phyloP scores from a whole-genome alignment of 2,888 invertebrate species.

The Plagiodera versicolora region DNA sequence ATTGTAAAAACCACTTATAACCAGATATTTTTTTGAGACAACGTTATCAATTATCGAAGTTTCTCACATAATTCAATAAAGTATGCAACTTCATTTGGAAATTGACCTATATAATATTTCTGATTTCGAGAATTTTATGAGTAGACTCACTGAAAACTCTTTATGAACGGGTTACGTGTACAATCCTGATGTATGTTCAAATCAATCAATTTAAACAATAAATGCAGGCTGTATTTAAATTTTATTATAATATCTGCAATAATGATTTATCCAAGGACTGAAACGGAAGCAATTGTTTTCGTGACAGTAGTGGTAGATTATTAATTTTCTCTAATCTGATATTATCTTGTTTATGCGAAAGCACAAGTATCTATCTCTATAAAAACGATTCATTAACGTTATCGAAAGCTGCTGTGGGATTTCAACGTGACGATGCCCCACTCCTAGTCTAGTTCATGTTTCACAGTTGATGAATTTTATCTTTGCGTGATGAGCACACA shows the following conservation, averaged over 20 bases:
- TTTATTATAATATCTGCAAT: not conserved
- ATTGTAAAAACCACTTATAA: too few relatives aligned
- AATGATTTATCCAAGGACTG: not conserved
- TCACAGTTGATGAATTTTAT: not conserved
- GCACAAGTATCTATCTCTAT: conserved; percentile 7
- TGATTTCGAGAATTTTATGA: too few relatives aligned
- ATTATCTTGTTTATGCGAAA: conserved; percentile 4
- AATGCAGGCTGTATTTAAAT: too few relatives aligned
- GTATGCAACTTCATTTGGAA: too few relatives aligned
- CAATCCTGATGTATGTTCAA: too few relatives aligned
- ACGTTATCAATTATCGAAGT: too few relatives aligned
- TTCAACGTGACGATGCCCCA: conserved; percentile 1
- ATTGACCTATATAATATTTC: too few relatives aligned
- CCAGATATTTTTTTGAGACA: too few relatives aligned
- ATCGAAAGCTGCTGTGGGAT: conserved; percentile 5
- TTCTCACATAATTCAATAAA: too few relatives aligned
- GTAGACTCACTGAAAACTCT: too few relatives aligned
- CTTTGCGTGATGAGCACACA: not conserved
- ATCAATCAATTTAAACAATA: too few relatives aligned
- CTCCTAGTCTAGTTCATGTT: not conserved
- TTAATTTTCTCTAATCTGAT: conserved; percentile 11
- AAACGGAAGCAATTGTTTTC: not conserved
- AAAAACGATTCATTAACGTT: conserved; percentile 13
- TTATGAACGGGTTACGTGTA: too few relatives aligned
- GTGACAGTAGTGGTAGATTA: not conserved